A percentile compares a stretch with the other conserved stretches of the same genome.
These are phyloP conservation scores for Stegana nigrithorax DNA, from an alignment of 2,888 invertebrate species.

Conservation along the genomic window DNA sequence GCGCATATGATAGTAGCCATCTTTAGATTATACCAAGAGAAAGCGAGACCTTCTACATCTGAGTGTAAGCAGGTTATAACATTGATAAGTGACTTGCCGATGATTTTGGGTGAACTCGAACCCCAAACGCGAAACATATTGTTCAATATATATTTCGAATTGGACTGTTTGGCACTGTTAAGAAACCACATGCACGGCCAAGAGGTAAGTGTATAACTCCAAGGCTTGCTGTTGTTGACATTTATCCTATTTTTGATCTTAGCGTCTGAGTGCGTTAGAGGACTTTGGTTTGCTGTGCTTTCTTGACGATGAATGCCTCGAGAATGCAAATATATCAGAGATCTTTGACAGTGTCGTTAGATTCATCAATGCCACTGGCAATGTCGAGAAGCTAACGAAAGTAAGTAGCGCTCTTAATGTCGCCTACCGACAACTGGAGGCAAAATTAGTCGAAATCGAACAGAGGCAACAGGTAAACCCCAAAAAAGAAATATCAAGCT, in stretches of 20 bases:
- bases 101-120: not conserved
- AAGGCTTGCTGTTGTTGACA: too few relatives aligned
- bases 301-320: not conserved
- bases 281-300: not conserved
- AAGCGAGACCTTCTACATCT: not conserved
- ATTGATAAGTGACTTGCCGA: not conserved
- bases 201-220: too few relatives aligned
- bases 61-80: not conserved
- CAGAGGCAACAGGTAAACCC: too few relatives aligned
- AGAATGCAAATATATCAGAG: too few relatives aligned
- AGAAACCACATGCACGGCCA: too few relatives aligned
- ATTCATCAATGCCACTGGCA: not conserved
- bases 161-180: not conserved
- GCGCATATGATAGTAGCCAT: not conserved
- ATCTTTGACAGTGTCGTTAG: too few relatives aligned
- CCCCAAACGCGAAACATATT: not conserved
- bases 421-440: too few relatives aligned
- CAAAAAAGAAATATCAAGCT: too few relatives aligned
- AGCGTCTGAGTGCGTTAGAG: not conserved
- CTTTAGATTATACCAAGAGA: not conserved
- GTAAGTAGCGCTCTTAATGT: too few relatives aligned
- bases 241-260: not conserved
- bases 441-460: too few relatives aligned
- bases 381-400: not conserved
- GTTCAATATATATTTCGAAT: not conserved